Base-by-base conservation (phyloP, 1,140 invertebrate species). In the Arctopsyche grandis region DNA sequence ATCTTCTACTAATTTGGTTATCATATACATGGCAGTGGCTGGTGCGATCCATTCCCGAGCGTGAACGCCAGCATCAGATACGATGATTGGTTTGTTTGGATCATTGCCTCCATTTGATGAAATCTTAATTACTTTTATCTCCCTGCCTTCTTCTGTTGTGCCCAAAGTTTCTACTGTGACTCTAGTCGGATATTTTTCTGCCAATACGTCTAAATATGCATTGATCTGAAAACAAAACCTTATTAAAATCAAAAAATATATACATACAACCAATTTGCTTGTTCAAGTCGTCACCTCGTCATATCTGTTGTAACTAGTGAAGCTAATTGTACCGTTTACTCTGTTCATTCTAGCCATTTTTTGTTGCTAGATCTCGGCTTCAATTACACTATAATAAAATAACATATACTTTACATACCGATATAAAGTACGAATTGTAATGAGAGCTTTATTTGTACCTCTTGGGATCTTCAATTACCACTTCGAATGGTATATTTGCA, bases 41-140 rank as follows among this genome's bases (percentile, higher is more conserved):
- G 88, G 86, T 9, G 89, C 83, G n/a, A 91, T 89, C 91, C 91
- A 92, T 85, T 93, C 91, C 38, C 92, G 84, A 0, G 90, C 89
- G 84, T 92, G 91, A 5, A 88, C 86, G 12, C 83, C 84, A 14
- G 66, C 84, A 44, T 88, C 85, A 0, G 86, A 80, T 7, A 86
- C 80, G 9, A 86, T 83, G 12, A 85, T 69, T 0, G 85, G 84
- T 69, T 86, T 86, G 38, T 69, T 80, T 0, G 29, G 22, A 66
- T 84, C 80, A 24, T 83, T 56, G 58, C 83, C 84, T 71, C 44
- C 56, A 5, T 24, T 69, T 60, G 84, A 88, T 66, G 87, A 87
- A 77, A 93, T 89, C 82, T 89, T 90, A 1, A 92, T 81, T 0
- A 86, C 88, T 21, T 88, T 85, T 69, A 92, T 86, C 26, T 89